A percentile compares a stretch with the other conserved stretches of the same genome.
Conservation (phyloP, 2,888 invertebrate species). For the Rhamphomyia laevipes region DNA sequence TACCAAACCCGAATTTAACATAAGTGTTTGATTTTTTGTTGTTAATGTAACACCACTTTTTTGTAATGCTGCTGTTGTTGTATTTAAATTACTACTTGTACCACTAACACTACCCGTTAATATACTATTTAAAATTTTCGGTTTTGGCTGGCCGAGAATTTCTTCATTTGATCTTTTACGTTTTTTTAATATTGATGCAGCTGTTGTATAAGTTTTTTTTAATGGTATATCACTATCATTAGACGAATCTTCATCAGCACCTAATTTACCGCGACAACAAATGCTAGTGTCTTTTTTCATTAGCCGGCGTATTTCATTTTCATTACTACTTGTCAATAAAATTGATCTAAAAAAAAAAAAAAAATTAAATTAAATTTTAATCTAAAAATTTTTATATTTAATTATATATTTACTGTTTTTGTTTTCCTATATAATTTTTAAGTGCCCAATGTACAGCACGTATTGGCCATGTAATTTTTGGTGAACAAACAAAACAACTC, state of each 20-base stretch:
- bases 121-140: no score
- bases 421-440: slow-evolving; percentile 51
- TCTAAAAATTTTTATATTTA: background rate
- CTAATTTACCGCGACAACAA: slow-evolving; percentile 27
- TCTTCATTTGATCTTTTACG: background rate
- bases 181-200: background rate
- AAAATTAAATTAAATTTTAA: background rate
- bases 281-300: slow-evolving; percentile 27
- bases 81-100: no score
- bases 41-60: no score
- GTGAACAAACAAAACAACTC: slow-evolving; percentile 66
- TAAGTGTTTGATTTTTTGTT: no score
- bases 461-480: slow-evolving; percentile 50
- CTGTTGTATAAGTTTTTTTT: slow-evolving; percentile 10
- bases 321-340: slow-evolving; percentile 21
- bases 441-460: slow-evolving; percentile 62
- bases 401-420: slow-evolving; percentile 35
- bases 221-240: slow-evolving; percentile 21
- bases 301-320: slow-evolving; percentile 22
- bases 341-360: slow-evolving; percentile 21
- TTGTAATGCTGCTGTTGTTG: no score
- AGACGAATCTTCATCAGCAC: slow-evolving; percentile 23
- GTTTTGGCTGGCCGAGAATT: no score
- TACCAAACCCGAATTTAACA: background rate
- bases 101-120: no score